These are phyloP conservation scores for Xestia ashworthii DNA, from an alignment of 2,888 invertebrate species.

Conservation along the genomic window DNA sequence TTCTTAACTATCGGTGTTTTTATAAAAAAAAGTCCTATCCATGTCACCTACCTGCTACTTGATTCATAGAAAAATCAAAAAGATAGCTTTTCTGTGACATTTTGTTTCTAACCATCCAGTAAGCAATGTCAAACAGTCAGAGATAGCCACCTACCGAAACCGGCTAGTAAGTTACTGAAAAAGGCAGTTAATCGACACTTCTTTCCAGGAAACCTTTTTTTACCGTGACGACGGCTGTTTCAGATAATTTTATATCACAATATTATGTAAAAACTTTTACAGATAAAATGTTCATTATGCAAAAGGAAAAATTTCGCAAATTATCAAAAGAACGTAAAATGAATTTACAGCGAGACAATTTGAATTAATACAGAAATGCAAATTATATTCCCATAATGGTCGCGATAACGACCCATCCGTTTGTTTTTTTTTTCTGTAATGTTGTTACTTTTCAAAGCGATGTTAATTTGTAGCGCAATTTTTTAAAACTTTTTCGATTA, in stretches of 20 bases:
- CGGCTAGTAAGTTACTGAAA: too few relatives aligned
- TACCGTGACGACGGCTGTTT: neutral
- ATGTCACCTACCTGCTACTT: too few relatives aligned
- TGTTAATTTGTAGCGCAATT: slow-evolving; percentile 40
- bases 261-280: slow-evolving; percentile 36
- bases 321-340: slow-evolving; percentile 59
- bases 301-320: slow-evolving; percentile 54
- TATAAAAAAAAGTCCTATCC: too few relatives aligned
- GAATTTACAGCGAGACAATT: slow-evolving; percentile 63
- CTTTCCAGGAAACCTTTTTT: neutral
- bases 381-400: slow-evolving; percentile 73
- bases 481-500: slow-evolving; percentile 28
- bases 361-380: slow-evolving; percentile 69
- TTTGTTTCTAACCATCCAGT: too few relatives aligned
- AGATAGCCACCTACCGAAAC: too few relatives aligned
- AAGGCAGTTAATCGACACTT: neutral
- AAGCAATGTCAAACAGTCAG: too few relatives aligned
- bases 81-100: too few relatives aligned
- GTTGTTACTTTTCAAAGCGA: slow-evolving; percentile 45
- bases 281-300: slow-evolving; percentile 46
- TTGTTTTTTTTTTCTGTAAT: slow-evolving; percentile 50
- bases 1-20: too few relatives aligned
- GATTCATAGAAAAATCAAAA: too few relatives aligned
- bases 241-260: slow-evolving; percentile 10
- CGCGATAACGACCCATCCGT: slow-evolving; percentile 67